phyloP scores from a whole-genome alignment of 2,113 vertebrate species.

The Scolopax mira region DNA sequence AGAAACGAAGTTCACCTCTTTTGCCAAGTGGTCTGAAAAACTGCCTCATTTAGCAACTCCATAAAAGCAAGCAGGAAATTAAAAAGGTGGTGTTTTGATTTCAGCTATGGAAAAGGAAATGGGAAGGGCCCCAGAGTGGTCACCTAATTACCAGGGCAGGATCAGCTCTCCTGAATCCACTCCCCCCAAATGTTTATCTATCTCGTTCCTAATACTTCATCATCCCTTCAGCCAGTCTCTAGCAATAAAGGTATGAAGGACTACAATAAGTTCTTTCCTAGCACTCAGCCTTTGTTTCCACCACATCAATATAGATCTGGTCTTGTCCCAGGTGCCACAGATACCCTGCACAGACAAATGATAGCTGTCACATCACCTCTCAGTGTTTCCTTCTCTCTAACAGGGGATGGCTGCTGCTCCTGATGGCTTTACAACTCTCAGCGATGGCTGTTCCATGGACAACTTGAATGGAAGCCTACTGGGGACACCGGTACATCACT shows the following conservation, averaged over 20 bases:
- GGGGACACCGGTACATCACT: background rate
- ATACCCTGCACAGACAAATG: background rate
- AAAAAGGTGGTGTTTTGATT: background rate
- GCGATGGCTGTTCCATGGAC: background rate
- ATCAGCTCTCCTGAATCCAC: background rate
- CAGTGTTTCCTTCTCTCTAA: background rate
- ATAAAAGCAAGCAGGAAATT: background rate
- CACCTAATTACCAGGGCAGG: background rate
- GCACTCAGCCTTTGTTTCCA: background rate
- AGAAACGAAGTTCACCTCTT: conserved; percentile 10
- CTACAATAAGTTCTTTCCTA: background rate
- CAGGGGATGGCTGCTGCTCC: background rate
- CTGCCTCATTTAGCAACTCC: background rate
- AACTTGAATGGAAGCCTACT: background rate
- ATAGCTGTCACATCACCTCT: background rate
- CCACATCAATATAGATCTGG: background rate
- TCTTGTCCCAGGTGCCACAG: background rate
- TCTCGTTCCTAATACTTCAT: background rate
- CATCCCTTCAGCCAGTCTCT: background rate
- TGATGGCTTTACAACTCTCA: background rate
- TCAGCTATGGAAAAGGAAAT: background rate
- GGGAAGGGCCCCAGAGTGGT: background rate
- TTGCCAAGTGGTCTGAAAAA: background rate
- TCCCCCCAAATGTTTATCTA: background rate
- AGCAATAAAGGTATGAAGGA: background rate